Conservation (phyloP, 2,113 vertebrate genomes). For the Camelus dromedarius region DNA sequence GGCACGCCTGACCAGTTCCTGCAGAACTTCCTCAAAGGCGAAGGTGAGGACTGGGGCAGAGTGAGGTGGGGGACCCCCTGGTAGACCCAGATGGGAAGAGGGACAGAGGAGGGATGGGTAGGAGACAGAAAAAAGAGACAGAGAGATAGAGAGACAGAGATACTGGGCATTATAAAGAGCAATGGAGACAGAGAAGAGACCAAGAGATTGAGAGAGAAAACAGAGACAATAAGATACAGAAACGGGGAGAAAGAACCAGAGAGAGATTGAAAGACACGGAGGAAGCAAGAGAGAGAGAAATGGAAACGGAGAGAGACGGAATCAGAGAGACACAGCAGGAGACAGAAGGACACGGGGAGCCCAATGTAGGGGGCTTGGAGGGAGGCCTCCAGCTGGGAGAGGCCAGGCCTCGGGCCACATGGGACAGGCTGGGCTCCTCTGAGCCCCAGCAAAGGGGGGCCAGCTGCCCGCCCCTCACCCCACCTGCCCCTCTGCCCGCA, state of each 20-base stretch:
- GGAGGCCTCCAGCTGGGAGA: rapidly evolving
- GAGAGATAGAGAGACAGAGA: background rate
- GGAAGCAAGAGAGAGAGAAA: background rate
- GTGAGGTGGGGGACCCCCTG: rapidly evolving
- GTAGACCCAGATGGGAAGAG: background rate
- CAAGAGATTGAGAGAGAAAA: background rate
- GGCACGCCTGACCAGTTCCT: slow-evolving; percentile 76
- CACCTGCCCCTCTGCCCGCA: background rate
- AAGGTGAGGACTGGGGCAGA: slow-evolving; percentile 60
- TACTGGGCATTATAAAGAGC: too few relatives aligned
- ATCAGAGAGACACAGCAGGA: background rate
- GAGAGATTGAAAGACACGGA: background rate
- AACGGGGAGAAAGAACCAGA: background rate
- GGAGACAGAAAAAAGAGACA: background rate
- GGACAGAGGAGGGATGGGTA: background rate
- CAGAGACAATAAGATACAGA: too few relatives aligned
- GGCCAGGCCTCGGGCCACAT: too few relatives aligned
- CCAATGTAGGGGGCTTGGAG: background rate
- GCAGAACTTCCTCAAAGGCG: slow-evolving; percentile 81
- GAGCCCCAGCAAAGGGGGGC: background rate
- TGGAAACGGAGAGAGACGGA: too few relatives aligned
- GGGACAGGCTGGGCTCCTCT: background rate
- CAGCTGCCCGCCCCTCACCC: background rate
- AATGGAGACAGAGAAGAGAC: rapidly evolving
- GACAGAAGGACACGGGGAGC: rapidly evolving